Evolutionary conservation across 2,797 vertebrate genomes (phyloP).

Genomic region (Todus mexicanus): DNA sequence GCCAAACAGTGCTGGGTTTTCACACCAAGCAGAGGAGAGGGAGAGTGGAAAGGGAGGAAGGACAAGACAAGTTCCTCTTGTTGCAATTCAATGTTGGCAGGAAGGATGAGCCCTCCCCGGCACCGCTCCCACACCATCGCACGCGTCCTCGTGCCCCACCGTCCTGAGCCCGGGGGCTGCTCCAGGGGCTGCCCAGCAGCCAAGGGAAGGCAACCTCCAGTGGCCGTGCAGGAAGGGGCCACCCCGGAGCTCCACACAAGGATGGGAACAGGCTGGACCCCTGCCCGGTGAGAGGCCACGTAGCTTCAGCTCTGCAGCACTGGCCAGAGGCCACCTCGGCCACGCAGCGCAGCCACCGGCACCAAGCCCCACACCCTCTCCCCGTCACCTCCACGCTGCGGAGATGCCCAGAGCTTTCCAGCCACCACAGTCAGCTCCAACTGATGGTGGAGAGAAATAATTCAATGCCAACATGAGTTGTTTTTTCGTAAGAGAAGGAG

Average conservation of each 20-base stretch:
- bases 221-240: not conserved
- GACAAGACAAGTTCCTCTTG: not conserved
- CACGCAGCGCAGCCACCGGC: rapidly evolving
- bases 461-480: not conserved
- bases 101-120: not conserved
- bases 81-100: not conserved
- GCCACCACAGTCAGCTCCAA: rapidly evolving
- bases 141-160: not conserved
- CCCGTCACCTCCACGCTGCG: not conserved
- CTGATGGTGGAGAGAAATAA: not conserved
- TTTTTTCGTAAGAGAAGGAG: not conserved
- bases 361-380: rapidly evolving
- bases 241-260: rapidly evolving
- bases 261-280: not conserved
- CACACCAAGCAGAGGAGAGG: not conserved
- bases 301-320: not conserved
- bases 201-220: rapidly evolving
- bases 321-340: not conserved
- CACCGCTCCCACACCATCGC: rapidly evolving
- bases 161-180: not conserved
- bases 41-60: not conserved
- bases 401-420: no score
- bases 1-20: not conserved
- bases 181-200: rapidly evolving
- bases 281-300: not conserved